A percentile compares a stretch with the other conserved stretches of the same genome.
These are phyloP conservation scores for Syritta pipiens DNA, from an alignment of 2,888 invertebrate species.

Conservation along the genomic window DNA sequence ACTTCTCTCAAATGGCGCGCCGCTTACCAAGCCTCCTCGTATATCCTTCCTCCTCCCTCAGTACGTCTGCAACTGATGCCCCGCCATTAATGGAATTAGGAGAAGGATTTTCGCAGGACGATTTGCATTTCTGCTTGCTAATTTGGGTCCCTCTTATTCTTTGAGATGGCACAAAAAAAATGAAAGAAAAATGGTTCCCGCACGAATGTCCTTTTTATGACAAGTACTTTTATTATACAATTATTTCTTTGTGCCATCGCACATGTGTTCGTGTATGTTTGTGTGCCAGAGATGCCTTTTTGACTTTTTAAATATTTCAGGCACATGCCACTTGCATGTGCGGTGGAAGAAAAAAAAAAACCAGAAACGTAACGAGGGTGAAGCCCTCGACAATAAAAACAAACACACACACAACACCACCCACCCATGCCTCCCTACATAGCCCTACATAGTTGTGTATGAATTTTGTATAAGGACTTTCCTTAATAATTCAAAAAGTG, in stretches of 20 bases:
- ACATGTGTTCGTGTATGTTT: neutral
- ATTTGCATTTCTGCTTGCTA: conserved; percentile 57
- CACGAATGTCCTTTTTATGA: conserved; percentile 46
- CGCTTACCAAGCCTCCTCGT: neutral
- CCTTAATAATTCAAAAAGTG: conserved; percentile 54
- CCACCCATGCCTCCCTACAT: too few species aligned
- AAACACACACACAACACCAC: neutral
- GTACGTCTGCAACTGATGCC: conserved; percentile 23
- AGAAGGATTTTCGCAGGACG: conserved; percentile 9
- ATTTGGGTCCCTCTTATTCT: conserved; percentile 21
- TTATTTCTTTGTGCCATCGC: conserved; percentile 5
- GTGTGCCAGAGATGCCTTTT: conserved; percentile 14
- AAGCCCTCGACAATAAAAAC: conserved; percentile 34
- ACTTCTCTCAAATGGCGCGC: neutral
- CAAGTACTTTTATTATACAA: conserved; percentile 48
- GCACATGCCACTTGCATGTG: conserved; percentile 42
- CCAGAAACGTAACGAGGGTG: conserved; percentile 24
- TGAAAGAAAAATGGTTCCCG: conserved; percentile 11
- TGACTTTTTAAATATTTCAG: conserved; percentile 47
- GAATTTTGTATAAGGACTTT: conserved; percentile 35
- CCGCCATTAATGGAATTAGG: conserved; percentile 9
- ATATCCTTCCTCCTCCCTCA: neutral
- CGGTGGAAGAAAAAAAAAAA: neutral
- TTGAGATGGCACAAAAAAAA: neutral
- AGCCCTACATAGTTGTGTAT: conserved; percentile 23